Percentiles rank a stretch among this genome's conserved stretches.
Conservation (phyloP, 2,888 invertebrate species). For the Tortricodes alternella region DNA sequence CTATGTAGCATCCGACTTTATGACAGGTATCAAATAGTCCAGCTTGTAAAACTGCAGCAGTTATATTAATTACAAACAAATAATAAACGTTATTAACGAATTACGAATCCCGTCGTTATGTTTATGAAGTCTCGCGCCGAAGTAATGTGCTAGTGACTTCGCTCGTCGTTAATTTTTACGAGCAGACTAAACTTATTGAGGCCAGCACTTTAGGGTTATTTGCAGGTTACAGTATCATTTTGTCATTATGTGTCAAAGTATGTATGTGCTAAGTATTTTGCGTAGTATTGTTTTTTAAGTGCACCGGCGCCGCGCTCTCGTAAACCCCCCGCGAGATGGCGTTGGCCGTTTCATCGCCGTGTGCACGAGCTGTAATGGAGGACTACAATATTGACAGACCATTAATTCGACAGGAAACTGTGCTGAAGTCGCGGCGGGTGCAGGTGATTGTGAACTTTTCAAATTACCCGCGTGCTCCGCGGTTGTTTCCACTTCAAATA, state of each 20-base stretch:
- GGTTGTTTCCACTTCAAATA: conserved; percentile 71
- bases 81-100: background rate
- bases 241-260: background rate
- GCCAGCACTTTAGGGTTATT: conserved; percentile 25
- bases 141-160: conserved; percentile 24
- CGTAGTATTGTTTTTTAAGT: background rate
- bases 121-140: conserved; percentile 17
- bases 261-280: background rate
- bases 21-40: no score
- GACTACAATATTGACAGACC: conserved; percentile 81
- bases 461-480: conserved; percentile 75
- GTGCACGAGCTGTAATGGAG: conserved; percentile 76
- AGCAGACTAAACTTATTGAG: conserved; percentile 23
- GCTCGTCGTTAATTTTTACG: conserved; percentile 29
- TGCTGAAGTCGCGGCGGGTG: conserved; percentile 71
- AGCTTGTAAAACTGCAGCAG: no score
- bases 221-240: conserved; percentile 29
- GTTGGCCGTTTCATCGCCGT: conserved; percentile 71
- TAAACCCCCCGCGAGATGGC: conserved; percentile 73
- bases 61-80: background rate
- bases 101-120: conserved; percentile 12
- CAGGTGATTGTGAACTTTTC: conserved; percentile 82
- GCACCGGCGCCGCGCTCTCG: conserved; percentile 54
- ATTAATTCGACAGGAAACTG: conserved; percentile 81
- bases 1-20: no score